Evolutionary conservation across 2,113 vertebrate species (phyloP).

Genomic region (Anser brachyrhynchus): DNA sequence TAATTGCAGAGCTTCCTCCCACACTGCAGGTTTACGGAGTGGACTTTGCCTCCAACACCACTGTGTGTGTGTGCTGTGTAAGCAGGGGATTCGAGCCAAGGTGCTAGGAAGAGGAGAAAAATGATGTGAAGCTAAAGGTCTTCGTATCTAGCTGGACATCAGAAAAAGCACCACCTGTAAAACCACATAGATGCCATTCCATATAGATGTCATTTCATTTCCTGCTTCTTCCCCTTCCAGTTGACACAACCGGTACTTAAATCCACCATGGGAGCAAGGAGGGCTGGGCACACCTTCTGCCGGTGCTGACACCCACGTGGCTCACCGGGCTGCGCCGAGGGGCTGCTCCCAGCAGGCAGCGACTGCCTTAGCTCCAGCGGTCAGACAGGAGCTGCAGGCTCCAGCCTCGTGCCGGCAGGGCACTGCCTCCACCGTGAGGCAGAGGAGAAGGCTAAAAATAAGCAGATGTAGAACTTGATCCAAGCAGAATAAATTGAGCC

Average conservation of each 20-base stretch:
- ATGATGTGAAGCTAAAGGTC: neutral
- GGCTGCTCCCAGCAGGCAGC: neutral
- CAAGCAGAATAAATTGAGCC: neutral
- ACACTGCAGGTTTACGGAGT: neutral
- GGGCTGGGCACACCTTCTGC: neutral
- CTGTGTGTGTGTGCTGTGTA: neutral
- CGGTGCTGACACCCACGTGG: neutral
- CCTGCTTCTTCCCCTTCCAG: neutral
- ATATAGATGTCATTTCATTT: neutral
- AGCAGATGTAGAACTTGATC: slow-evolving; percentile 7
- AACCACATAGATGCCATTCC: neutral
- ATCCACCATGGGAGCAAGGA: neutral
- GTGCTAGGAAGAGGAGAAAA: neutral
- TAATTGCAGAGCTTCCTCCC: slow-evolving; percentile 15
- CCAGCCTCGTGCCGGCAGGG: neutral
- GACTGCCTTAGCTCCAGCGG: neutral
- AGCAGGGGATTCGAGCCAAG: neutral
- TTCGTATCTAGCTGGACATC: neutral
- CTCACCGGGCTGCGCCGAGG: neutral
- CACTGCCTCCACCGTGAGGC: neutral
- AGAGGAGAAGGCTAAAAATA: slow-evolving; percentile 26
- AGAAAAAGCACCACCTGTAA: neutral
- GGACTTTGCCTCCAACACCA: neutral
- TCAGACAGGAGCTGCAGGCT: neutral
- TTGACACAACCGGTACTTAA: neutral